Conservation (phyloP, 2,888 invertebrate genomes). For the Orchesellides sinensis region DNA sequence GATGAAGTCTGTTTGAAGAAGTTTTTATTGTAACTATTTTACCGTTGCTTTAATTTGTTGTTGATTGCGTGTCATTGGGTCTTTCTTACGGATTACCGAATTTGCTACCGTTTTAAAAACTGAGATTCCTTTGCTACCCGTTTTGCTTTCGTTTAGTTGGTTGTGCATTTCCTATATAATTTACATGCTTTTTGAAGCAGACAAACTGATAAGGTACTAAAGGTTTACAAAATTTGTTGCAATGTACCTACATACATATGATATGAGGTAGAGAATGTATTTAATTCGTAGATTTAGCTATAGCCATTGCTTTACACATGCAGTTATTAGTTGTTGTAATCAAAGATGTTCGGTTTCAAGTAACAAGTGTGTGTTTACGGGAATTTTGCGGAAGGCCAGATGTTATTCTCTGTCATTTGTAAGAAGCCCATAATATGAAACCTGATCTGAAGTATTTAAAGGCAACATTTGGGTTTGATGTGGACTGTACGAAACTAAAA, state of each 20-base stretch:
- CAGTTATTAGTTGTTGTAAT: conserved; percentile 14
- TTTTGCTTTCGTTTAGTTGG: no score
- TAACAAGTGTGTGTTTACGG: conserved; percentile 53
- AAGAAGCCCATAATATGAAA: no score
- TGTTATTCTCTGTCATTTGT: conserved; percentile 25
- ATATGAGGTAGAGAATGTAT: neutral
- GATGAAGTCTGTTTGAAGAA: no score
- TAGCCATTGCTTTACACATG: neutral
- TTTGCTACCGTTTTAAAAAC: conserved; percentile 9
- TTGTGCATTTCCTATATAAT: conserved; percentile 21
- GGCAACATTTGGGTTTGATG: conserved; percentile 34
- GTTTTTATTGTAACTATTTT: no score
- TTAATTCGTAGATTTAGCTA: neutral
- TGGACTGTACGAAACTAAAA: neutral
- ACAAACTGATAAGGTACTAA: no score
- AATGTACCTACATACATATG: neutral
- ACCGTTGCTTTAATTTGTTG: conserved; percentile 13
- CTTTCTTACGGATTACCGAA: neutral
- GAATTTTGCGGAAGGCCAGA: conserved; percentile 59
- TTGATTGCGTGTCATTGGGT: conserved; percentile 1
- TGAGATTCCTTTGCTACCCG: no score
- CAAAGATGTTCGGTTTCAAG: conserved; percentile 33
- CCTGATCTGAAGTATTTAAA: conserved; percentile 47
- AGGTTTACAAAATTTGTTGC: neutral
- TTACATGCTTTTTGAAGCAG: neutral